Evolutionary conservation across 2,113 vertebrate genomes (phyloP), one percentile per base, ranked within the genome.

Genomic region (Caranx melampygus): DNA sequence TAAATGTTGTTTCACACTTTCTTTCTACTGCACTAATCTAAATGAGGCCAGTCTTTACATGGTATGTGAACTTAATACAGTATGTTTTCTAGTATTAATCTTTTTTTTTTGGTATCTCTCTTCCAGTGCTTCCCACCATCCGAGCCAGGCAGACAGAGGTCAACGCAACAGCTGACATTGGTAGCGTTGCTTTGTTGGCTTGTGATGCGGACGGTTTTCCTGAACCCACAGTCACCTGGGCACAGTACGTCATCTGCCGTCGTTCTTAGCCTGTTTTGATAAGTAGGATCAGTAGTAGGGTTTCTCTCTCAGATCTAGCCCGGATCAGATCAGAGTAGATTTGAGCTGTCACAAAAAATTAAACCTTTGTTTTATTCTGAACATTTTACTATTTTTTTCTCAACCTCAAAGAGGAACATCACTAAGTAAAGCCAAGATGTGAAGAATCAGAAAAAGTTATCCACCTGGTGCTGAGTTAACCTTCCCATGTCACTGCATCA

Each of bases 181-280:
- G 94, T 31, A 94, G 94, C 88, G 93, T 96, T 0, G 96, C 96
- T 65, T 93, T 95, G 81, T 79, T 99, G 89, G 95, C 96, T n/a
- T 99, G 98, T 0, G 96, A 98, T 3, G 97, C 97, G 0, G 97
- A 99, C 0, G 98, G 98, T 51, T 99, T 96, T 83, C 98, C 98
- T 1, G 96, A 99, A 82, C 98, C 98, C 88, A 95, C 92, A 0
- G 95, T 99, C 86, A 97, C 96, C 15, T 99, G 98, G 98, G 92
- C 94, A 10, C 96, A 97, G 98, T 99, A 96, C 88, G 96, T 84
- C 60, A 14, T 8, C 31, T 33, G 2, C 31, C 8, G 8, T 11
- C 18, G 26, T 10, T 16, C 20, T 3, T 8, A 3, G 9, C 20
- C 26, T 45, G 21, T 66, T 61, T 14, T 57, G 10, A 44, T 16